phyloP scores from a whole-genome alignment of 2,888 invertebrate genomes.

The Liopterus haemorrhoidalis region DNA sequence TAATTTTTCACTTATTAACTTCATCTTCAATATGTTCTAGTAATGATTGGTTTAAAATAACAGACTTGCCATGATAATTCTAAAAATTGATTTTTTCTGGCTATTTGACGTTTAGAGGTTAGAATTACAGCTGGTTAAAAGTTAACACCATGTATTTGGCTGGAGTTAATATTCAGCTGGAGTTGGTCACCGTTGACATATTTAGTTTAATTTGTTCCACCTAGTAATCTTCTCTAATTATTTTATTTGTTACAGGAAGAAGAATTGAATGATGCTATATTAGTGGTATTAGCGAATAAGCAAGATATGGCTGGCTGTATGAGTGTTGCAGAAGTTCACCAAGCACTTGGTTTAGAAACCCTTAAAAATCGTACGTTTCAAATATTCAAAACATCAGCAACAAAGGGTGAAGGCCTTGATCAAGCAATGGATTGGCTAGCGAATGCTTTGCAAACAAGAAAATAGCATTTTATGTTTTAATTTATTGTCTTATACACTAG shows the following conservation, averaged over 20 bases:
- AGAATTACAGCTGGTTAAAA: no score
- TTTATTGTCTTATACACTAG: constrained; percentile 19
- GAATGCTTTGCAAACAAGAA: constrained; percentile 81
- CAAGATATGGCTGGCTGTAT: constrained; percentile 98
- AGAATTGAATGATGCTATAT: constrained; percentile 89
- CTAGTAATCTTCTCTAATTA: constrained; percentile 1
- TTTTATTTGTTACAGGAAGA: constrained; percentile 68
- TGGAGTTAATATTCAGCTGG: background rate
- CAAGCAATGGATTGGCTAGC: constrained; percentile 99
- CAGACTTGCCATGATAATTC: no score
- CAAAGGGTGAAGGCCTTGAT: constrained; percentile 95
- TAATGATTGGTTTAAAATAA: no score
- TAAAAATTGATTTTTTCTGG: no score
- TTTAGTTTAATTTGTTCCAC: constrained; percentile 9
- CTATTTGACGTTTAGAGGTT: no score
- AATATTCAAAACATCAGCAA: constrained; percentile 98
- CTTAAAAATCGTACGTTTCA: constrained; percentile 97
- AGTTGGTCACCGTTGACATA: background rate
- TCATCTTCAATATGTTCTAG: no score
- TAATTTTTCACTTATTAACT: no score
- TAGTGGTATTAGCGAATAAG: constrained; percentile 97
- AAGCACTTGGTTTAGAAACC: constrained; percentile 89
- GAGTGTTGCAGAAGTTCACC: constrained; percentile 94
- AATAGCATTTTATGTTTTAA: constrained; percentile 54
- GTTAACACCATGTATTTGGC: no score